Conservation (phyloP, 1,140 invertebrate species). For the Aphaenogaster floridana region DNA sequence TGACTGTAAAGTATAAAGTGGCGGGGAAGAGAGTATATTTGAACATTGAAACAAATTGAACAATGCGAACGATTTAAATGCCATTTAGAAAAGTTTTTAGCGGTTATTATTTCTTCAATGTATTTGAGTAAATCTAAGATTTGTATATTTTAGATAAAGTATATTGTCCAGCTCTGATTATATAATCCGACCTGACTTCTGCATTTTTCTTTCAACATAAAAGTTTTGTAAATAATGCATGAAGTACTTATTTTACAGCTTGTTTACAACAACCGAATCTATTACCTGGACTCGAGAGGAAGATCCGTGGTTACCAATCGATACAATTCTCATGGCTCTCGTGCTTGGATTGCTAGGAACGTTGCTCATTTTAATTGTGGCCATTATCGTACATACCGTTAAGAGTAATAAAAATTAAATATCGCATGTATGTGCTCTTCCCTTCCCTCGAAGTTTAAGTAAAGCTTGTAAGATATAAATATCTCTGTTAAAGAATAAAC, state of each 20-base stretch:
- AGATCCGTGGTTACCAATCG: slow-evolving; percentile 75
- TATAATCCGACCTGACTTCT: not conserved
- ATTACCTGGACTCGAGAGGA: slow-evolving; percentile 64
- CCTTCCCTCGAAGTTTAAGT: not conserved
- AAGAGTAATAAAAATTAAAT: slow-evolving; percentile 31
- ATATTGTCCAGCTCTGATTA: slow-evolving; percentile 10
- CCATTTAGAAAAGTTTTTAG: not conserved
- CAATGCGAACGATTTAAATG: not conserved
- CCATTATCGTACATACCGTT: slow-evolving; percentile 34
- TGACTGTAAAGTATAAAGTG: not conserved
- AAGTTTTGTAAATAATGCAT: not conserved
- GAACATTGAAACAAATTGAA: not conserved
- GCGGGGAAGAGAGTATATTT: not conserved
- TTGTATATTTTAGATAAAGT: not conserved
- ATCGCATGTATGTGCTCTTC: not conserved
- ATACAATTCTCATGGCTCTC: slow-evolving; percentile 75
- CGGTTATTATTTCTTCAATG: not conserved
- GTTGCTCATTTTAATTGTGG: slow-evolving; percentile 65
- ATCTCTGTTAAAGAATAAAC: slow-evolving; percentile 21
- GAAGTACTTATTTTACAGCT: slow-evolving; percentile 63
- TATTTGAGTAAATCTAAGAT: not conserved
- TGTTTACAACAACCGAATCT: slow-evolving; percentile 73
- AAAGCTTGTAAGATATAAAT: slow-evolving; percentile 12
- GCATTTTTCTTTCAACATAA: not conserved
- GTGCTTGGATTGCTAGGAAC: slow-evolving; percentile 71